phyloP scores from a whole-genome alignment of 2,888 invertebrate species.

The Phorcus lineatus region DNA sequence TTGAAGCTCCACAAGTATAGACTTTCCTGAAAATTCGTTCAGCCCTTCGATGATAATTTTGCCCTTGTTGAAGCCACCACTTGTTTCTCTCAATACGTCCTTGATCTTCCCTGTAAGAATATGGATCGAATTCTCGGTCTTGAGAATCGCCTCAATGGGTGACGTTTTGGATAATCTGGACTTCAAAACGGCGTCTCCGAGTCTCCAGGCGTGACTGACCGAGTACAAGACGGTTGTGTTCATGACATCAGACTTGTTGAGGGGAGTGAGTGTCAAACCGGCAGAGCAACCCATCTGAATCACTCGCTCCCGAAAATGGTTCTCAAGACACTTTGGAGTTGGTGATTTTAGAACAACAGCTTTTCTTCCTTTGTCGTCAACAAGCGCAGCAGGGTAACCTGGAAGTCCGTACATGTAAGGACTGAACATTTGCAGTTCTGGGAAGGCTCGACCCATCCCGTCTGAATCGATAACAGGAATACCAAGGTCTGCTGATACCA shows the following conservation, averaged over 20 bases:
- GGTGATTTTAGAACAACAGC: conserved; percentile 57
- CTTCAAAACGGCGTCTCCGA: conserved; percentile 63
- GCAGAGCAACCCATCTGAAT: conserved; percentile 66
- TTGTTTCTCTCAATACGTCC: conserved; percentile 60
- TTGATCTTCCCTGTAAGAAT: conserved; percentile 64
- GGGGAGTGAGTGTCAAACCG: conserved; percentile 47
- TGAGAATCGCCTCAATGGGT: conserved; percentile 58
- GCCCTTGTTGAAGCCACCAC: conserved; percentile 66
- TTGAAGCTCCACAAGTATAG: conserved; percentile 64
- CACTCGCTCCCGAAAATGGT: conserved; percentile 61
- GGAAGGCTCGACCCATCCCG: conserved; percentile 73
- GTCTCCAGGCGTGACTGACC: conserved; percentile 64
- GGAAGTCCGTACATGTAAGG: conserved; percentile 61
- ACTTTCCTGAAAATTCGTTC: conserved; percentile 41
- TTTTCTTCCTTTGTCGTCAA: conserved; percentile 55
- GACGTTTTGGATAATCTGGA: conserved; percentile 55
- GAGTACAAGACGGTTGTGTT: conserved; percentile 52
- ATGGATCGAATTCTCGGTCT: conserved; percentile 47
- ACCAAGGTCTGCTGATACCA: conserved; percentile 57
- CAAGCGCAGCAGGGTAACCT: conserved; percentile 58
- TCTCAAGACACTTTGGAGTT: conserved; percentile 58
- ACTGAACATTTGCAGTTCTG: conserved; percentile 66
- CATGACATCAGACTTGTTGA: conserved; percentile 48
- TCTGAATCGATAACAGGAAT: conserved; percentile 69
- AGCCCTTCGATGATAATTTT: conserved; percentile 43